Base-by-base conservation (phyloP, 1,140 invertebrate genomes). In the Telenomus remus region DNA sequence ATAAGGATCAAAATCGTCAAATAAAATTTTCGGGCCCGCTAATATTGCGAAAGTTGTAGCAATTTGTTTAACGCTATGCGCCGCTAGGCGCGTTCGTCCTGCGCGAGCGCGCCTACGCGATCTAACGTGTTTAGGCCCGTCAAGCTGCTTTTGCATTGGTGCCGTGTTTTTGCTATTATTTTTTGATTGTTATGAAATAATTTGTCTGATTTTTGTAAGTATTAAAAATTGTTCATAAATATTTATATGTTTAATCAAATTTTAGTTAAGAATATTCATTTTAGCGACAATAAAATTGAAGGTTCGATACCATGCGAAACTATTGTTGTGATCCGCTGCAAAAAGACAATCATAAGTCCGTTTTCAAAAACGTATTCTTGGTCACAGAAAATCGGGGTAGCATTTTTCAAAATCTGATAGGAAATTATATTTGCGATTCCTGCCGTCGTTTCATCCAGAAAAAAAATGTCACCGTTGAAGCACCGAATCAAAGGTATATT, bases 301-400 rank as follows among this genome's bases (percentile, higher is more conserved):
- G n/a, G n/a, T 11, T 39, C 37, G 37, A 4, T 39, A 39, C 37
- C 9, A 39, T 39, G 37, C 37, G 37, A 2, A 13, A 44, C 12
- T 44, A 1, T 14, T 44, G 43, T 44, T 44, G 12, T 9, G 53
- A 64, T 54, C 60, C 60, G 1, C 34, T 47, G 12, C 34, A 48
- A 13, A 64, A 64, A 47, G 27, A 54, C 15, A 47, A 48, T 37
- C 61, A 64, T 10, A 64, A 54, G 6, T 19, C 9, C 16, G 35
- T 55, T 48, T 54, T 48, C 12, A 55, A 65, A 55, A 65, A 55
- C 55, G 6, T 65, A 27, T n/a, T 19, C 8, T 9, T 37, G 42
- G 43, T 64, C 9, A 47, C 42, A 7, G 13, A 35, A 35, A 64
- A 54, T 9, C 47, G 42, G 49, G 35, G 55, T 19, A 11, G 1